Evolutionary conservation across 2,888 invertebrate species (phyloP).

Genomic region (Creontiades dilutus): DNA sequence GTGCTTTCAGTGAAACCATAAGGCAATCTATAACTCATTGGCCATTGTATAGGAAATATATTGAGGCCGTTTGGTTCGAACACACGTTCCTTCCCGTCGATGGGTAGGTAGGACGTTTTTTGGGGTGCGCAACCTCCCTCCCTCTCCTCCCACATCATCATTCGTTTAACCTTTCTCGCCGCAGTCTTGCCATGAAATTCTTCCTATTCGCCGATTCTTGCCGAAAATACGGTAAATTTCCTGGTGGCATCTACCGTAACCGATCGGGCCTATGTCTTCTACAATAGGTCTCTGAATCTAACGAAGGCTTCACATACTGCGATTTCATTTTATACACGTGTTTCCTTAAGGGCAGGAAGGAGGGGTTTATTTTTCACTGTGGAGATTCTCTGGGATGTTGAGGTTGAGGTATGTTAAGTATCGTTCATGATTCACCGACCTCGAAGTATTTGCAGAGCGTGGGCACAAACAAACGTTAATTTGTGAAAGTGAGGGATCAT

Average conservation of each 20-base stretch:
- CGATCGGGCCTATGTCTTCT: neutral
- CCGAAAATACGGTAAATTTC: conserved; percentile 20
- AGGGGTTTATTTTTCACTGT: too few relatives aligned
- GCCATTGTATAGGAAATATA: conserved; percentile 68
- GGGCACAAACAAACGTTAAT: too few relatives aligned
- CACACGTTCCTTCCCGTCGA: conserved; percentile 61
- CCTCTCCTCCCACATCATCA: neutral
- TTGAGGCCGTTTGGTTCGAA: conserved; percentile 65
- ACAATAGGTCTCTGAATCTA: neutral
- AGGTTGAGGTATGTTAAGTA: too few relatives aligned
- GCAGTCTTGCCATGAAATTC: neutral
- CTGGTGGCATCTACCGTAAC: neutral
- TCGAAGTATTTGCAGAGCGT: too few relatives aligned
- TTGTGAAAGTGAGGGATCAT: too few relatives aligned
- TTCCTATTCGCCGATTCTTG: conserved; percentile 6
- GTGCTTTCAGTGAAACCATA: conserved; percentile 63
- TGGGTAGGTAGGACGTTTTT: conserved; percentile 1
- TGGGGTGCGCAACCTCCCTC: neutral
- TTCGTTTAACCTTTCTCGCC: neutral
- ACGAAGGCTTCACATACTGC: neutral
- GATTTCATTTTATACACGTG: too few relatives aligned
- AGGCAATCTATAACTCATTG: conserved; percentile 69
- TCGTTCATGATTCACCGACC: too few relatives aligned
- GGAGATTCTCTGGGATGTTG: too few relatives aligned
- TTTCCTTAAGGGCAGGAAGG: too few relatives aligned